A percentile compares a stretch with the other conserved stretches of the same genome.
Evolutionary conservation across 2,888 invertebrate genomes (phyloP).

Genomic region (Sylvicola cinctus): DNA sequence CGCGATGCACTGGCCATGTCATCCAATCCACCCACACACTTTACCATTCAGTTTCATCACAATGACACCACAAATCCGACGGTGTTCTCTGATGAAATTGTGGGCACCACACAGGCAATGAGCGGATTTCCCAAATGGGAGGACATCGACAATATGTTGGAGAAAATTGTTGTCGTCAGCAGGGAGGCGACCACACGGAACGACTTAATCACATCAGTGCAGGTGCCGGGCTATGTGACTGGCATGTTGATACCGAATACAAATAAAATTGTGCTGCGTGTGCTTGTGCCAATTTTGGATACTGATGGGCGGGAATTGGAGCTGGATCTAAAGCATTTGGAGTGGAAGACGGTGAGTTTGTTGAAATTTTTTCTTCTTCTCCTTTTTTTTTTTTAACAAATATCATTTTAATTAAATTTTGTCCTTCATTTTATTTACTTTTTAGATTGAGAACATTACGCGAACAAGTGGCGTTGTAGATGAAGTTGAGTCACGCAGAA

Average conservation of each 20-base stretch:
- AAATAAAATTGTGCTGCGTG: constrained; percentile 17
- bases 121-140: constrained; percentile 7
- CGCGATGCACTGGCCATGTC: no score
- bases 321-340: constrained; percentile 22
- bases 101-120: constrained; percentile 8
- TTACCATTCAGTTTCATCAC: constrained; percentile 10
- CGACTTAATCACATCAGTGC: constrained; percentile 12
- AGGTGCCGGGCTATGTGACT: constrained; percentile 20
- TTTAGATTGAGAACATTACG: no score
- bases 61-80: constrained; percentile 8
- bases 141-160: constrained; percentile 7
- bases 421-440: no score
- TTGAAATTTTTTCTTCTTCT: not conserved
- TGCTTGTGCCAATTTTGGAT: constrained; percentile 20
- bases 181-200: constrained; percentile 8
- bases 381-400: no score
- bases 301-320: constrained; percentile 15
- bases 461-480: no score
- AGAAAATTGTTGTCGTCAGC: constrained; percentile 12
- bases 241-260: constrained; percentile 20
- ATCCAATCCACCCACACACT: constrained; percentile 7
- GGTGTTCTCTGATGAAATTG: constrained; percentile 7
- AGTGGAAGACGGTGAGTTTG: constrained; percentile 24
- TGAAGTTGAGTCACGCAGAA: no score
- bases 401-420: no score